Evolutionary conservation across 1,140 invertebrate species (phyloP).

Genomic region (Gryllus bimaculatus): DNA sequence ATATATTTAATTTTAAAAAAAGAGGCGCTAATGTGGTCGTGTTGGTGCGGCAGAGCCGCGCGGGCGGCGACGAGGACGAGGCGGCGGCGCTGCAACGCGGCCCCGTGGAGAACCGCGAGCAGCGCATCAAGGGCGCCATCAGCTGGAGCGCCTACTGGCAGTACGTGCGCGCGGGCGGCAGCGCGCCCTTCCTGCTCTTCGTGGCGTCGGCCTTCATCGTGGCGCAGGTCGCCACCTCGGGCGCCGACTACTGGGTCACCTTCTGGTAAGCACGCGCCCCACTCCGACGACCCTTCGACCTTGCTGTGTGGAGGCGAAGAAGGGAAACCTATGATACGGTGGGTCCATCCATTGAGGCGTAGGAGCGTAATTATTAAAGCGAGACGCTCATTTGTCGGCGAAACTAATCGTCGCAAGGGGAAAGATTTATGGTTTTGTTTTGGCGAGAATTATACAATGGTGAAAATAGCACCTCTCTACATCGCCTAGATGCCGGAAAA

Average conservation of each 20-base stretch:
- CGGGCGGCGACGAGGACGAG: slow-evolving; percentile 11
- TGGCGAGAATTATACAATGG: too few relatives aligned
- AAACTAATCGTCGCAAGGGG: too few relatives aligned
- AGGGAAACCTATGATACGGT: too few relatives aligned
- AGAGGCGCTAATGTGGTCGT: background rate
- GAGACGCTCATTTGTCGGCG: too few relatives aligned
- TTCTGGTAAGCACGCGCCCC: slow-evolving; percentile 44
- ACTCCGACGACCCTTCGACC: too few relatives aligned
- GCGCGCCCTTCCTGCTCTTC: slow-evolving; percentile 42
- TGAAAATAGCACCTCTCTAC: too few relatives aligned
- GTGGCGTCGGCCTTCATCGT: slow-evolving; percentile 50
- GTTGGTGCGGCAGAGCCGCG: slow-evolving; percentile 6
- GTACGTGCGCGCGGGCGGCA: slow-evolving; percentile 52
- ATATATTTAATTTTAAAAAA: too few relatives aligned
- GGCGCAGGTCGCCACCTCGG: slow-evolving; percentile 57
- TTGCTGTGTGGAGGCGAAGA: too few relatives aligned
- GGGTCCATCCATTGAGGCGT: too few relatives aligned
- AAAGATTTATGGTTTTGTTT: too few relatives aligned
- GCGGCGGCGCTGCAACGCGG: background rate
- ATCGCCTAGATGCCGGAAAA: too few relatives aligned
- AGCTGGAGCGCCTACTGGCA: slow-evolving; percentile 37
- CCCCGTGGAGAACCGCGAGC: slow-evolving; percentile 9
- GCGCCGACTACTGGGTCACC: slow-evolving; percentile 69
- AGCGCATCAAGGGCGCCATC: slow-evolving; percentile 4
- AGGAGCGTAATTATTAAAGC: too few relatives aligned